Percentiles rank a stretch among this genome's conserved stretches.
These are phyloP conservation scores for Chloromyia formosa DNA, from an alignment of 2,888 invertebrate genomes.

Conservation along the genomic window DNA sequence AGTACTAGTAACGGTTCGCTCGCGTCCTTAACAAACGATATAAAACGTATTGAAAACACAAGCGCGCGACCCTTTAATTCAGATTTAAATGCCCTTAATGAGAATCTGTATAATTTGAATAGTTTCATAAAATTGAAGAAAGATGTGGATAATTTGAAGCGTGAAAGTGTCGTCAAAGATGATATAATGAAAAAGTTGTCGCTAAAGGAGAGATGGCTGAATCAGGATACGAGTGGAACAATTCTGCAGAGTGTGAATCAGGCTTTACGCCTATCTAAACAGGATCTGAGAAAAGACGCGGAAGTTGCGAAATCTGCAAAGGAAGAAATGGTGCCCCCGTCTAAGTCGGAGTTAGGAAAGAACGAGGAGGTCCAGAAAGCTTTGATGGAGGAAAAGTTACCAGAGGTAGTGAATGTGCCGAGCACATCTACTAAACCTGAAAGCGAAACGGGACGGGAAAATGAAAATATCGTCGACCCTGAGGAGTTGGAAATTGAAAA, in stretches of 20 bases:
- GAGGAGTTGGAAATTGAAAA: slow-evolving; percentile 41
- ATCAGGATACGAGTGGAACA: slow-evolving; percentile 52
- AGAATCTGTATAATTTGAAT: slow-evolving; percentile 61
- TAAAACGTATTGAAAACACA: slow-evolving; percentile 61
- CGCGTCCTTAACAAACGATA: slow-evolving; percentile 54
- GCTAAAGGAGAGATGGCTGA: slow-evolving; percentile 63
- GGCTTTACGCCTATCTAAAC: slow-evolving; percentile 52
- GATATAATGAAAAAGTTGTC: slow-evolving; percentile 63
- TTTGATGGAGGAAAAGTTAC: background rate
- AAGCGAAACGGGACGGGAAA: background rate
- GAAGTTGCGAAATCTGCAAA: slow-evolving; percentile 42
- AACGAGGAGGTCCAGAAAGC: background rate
- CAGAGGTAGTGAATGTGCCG: background rate
- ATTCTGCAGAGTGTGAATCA: slow-evolving; percentile 30
- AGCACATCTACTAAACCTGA: slow-evolving; percentile 12
- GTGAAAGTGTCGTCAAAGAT: slow-evolving; percentile 61
- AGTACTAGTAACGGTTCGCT: slow-evolving; percentile 5
- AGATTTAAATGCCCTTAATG: slow-evolving; percentile 62
- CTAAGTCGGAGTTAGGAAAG: background rate
- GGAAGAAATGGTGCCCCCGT: background rate
- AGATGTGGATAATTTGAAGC: slow-evolving; percentile 60
- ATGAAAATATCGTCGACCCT: background rate
- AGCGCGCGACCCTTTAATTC: slow-evolving; percentile 57
- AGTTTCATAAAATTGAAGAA: slow-evolving; percentile 63
- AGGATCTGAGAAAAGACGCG: slow-evolving; percentile 46